phyloP scores from a whole-genome alignment of 2,888 invertebrate species.

The Ceraclea dissimilis region DNA sequence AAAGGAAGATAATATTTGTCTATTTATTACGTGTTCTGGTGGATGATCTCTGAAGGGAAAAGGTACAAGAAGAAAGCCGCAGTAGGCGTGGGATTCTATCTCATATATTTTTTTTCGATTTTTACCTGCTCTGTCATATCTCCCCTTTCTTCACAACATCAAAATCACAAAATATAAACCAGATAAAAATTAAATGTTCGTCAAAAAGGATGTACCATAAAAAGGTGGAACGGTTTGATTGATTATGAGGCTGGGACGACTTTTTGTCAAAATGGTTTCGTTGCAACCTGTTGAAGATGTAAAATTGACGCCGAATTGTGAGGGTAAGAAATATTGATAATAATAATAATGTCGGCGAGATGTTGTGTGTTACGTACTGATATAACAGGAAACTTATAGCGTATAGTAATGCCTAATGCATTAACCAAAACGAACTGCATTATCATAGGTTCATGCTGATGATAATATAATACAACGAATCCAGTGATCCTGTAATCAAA shows the following conservation, averaged over 20 bases:
- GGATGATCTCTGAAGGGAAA: slow-evolving; percentile 5
- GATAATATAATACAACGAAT: not conserved
- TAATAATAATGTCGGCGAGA: not conserved
- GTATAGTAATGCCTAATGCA: slow-evolving; percentile 4
- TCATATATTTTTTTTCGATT: slow-evolving; percentile 11
- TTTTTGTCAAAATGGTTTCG: too few species aligned
- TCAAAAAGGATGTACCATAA: not conserved
- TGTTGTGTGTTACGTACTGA: not conserved
- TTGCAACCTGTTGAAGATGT: too few species aligned
- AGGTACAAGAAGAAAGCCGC: slow-evolving; percentile 9
- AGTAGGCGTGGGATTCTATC: slow-evolving; percentile 12
- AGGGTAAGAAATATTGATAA: not conserved
- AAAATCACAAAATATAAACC: not conserved
- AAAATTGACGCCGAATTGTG: not conserved
- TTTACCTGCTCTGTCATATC: slow-evolving; percentile 11
- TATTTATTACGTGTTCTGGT: too few species aligned
- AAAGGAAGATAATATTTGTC: too few species aligned
- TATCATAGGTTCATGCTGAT: not conserved
- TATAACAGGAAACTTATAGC: slow-evolving; percentile 15
- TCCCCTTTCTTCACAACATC: not conserved
- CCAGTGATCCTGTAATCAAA: not conserved
- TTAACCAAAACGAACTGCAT: slow-evolving; percentile 4
- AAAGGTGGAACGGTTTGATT: too few species aligned
- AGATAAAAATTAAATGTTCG: not conserved
- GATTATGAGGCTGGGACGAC: too few species aligned